These are phyloP conservation scores for Anagrus nilaparvatae DNA, from an alignment of 1,140 invertebrate species.

Conservation along the genomic window DNA sequence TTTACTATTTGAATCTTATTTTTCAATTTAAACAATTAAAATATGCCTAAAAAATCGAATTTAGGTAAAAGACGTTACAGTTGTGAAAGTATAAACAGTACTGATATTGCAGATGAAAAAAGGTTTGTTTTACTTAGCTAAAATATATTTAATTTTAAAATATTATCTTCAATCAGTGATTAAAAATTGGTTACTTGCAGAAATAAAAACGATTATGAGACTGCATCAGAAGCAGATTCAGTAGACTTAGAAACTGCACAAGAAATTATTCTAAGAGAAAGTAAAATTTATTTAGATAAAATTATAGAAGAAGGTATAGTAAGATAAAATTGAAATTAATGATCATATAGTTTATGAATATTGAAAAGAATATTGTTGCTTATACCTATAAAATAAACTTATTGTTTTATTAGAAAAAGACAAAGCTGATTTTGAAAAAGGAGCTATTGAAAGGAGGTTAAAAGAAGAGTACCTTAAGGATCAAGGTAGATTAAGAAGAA, in stretches of 20 bases:
- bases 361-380: slow-evolving; percentile 5
- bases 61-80: slow-evolving; percentile 18
- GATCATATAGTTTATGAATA: not conserved
- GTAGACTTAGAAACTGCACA: slow-evolving; percentile 74
- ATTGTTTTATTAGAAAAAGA: slow-evolving; percentile 49
- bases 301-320: slow-evolving; percentile 63
- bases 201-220: slow-evolving; percentile 22
- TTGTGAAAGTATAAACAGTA: slow-evolving; percentile 32
- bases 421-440: slow-evolving; percentile 55
- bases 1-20: too few relatives aligned
- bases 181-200: slow-evolving; percentile 7
- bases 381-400: too few relatives aligned
- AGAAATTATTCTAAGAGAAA: slow-evolving; percentile 77
- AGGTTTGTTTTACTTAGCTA: slow-evolving; percentile 4
- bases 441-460: slow-evolving; percentile 58
- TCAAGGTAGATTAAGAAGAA: slow-evolving; percentile 64
- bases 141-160: not conserved
- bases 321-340: slow-evolving; percentile 4
- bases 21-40: too few relatives aligned
- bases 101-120: slow-evolving; percentile 35
- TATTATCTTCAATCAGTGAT: too few relatives aligned
- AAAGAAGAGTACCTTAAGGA: slow-evolving; percentile 78
- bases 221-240: slow-evolving; percentile 49
- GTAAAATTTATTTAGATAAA: slow-evolving; percentile 80
- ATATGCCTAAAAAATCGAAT: slow-evolving; percentile 16